Percentiles rank a stretch among this genome's conserved stretches.
These are phyloP conservation scores for Spisula solida DNA, from an alignment of 2,888 invertebrate species.

Conservation along the genomic window DNA sequence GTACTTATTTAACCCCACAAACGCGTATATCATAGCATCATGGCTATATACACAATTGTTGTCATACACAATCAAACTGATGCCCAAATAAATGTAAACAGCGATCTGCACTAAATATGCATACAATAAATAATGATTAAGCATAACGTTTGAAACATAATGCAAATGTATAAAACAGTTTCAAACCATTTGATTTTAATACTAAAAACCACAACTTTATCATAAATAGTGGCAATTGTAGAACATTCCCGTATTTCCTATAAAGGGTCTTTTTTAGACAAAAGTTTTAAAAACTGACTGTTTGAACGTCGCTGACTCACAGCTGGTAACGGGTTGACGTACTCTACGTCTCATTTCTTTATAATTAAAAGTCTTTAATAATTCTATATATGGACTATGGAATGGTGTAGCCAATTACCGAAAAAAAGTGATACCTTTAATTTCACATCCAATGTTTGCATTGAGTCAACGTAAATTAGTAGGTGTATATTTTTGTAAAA, in stretches of 20 bases:
- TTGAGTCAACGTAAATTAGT: slow-evolving; percentile 49
- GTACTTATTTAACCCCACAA: neutral
- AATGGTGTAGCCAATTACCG: slow-evolving; percentile 42
- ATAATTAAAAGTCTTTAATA: slow-evolving; percentile 19
- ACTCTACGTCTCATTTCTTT: neutral
- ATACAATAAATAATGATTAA: neutral
- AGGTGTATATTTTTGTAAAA: slow-evolving; percentile 42
- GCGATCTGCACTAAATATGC: neutral
- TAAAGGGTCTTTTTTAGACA: neutral
- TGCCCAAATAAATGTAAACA: too few species aligned
- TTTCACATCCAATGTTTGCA: slow-evolving; percentile 52
- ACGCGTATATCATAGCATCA: too few species aligned
- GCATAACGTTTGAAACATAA: neutral
- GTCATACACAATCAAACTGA: too few species aligned
- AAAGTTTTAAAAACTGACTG: neutral
- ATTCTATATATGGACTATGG: slow-evolving; percentile 28
- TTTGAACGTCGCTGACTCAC: neutral
- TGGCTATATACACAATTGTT: too few species aligned
- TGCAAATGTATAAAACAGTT: neutral
- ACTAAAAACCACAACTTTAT: neutral
- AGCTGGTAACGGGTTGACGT: neutral
- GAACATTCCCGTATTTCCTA: neutral
- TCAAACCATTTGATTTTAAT: neutral
- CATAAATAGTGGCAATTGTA: neutral
- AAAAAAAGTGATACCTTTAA: slow-evolving; percentile 60